Evolutionary conservation across 2,888 invertebrate species (phyloP).

Genomic region (Aradus depressus): DNA sequence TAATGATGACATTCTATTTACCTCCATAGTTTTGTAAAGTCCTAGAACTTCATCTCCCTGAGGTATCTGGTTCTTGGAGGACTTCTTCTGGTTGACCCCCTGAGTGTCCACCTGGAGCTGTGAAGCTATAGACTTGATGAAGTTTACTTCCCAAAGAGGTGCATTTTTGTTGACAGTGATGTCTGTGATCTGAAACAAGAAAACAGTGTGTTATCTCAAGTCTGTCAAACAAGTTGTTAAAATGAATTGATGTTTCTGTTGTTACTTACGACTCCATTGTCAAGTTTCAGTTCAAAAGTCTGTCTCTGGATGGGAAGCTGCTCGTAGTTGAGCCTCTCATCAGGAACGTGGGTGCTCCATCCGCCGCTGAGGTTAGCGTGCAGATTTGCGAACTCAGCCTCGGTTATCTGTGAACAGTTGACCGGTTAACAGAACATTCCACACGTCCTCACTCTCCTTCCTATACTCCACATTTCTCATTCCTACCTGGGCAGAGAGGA

Average conservation of each 20-base stretch:
- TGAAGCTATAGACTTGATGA: constrained; percentile 56
- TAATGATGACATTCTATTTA: constrained; percentile 7
- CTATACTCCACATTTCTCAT: background rate
- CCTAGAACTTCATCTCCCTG: constrained; percentile 40
- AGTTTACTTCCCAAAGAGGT: constrained; percentile 53
- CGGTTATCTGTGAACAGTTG: constrained; percentile 36
- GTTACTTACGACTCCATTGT: constrained; percentile 45
- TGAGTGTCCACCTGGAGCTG: constrained; percentile 58
- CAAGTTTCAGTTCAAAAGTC: constrained; percentile 49
- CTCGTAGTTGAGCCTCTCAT: constrained; percentile 42
- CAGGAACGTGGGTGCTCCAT: constrained; percentile 36
- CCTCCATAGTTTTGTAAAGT: constrained; percentile 55
- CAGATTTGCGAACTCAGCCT: constrained; percentile 45
- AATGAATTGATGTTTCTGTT: too few species aligned
- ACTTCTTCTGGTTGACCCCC: constrained; percentile 43
- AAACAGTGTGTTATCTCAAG: background rate
- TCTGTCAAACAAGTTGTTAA: too few species aligned
- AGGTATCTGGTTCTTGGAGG: constrained; percentile 39
- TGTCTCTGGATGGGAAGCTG: constrained; percentile 44
- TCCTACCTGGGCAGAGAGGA: constrained; percentile 29
- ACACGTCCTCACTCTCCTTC: too few species aligned
- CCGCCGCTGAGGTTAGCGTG: constrained; percentile 40
- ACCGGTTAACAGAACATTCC: too few species aligned
- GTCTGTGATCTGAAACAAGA: constrained; percentile 37
- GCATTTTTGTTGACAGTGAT: constrained; percentile 45